phyloP scores from a whole-genome alignment of 2,797 vertebrate species.

The Melanotaenia parkinsoni region DNA sequence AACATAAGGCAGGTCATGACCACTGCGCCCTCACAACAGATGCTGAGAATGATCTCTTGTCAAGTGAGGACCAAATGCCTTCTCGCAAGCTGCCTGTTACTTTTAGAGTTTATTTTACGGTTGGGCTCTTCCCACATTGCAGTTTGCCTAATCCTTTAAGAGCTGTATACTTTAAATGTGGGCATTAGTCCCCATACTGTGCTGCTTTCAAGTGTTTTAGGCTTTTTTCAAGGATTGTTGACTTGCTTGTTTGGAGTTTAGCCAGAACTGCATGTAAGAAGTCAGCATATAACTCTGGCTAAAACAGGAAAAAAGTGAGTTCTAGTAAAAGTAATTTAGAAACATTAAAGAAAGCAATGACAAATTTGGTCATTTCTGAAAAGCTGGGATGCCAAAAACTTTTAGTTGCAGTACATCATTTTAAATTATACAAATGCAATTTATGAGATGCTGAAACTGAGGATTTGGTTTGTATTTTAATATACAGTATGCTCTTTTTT shows the following conservation, averaged over 20 bases:
- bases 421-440: too few relatives aligned
- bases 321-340: background rate
- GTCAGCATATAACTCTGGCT: background rate
- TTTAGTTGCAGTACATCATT: too few relatives aligned
- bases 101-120: background rate
- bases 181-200: background rate
- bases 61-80: constrained; percentile 35
- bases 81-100: constrained; percentile 18
- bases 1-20: constrained; percentile 50
- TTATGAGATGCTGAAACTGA: too few relatives aligned
- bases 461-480: too few relatives aligned
- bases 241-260: background rate
- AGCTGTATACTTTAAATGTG: constrained; percentile 5
- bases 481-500: too few relatives aligned
- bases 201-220: background rate
- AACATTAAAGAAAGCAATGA: background rate
- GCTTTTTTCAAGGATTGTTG: background rate
- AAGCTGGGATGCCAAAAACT: too few relatives aligned
- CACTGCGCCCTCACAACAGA: constrained; percentile 50
- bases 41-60: constrained; percentile 35
- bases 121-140: constrained; percentile 1
- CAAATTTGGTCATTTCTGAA: too few relatives aligned
- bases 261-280: background rate
- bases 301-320: background rate
- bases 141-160: background rate